Evolutionary conservation across 2,113 vertebrate genomes (phyloP).

Genomic region (Plotosus lineatus): DNA sequence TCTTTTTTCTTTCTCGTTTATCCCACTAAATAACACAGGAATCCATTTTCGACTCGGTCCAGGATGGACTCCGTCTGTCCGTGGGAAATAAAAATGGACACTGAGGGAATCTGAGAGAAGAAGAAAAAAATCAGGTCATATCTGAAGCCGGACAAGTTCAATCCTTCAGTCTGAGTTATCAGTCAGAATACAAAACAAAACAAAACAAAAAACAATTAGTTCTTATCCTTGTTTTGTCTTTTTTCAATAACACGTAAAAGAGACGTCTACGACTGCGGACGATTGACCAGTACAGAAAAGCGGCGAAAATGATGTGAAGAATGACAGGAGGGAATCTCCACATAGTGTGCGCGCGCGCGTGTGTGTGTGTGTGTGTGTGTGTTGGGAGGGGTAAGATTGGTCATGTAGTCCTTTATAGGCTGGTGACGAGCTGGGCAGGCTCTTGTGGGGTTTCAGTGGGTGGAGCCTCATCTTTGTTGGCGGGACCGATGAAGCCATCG

Average conservation of each 20-base stretch:
- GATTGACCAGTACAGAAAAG: slow-evolving; percentile 76
- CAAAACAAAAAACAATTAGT: background rate
- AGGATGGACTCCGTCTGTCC: slow-evolving; percentile 62
- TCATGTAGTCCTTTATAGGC: slow-evolving; percentile 81
- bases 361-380: slow-evolving; percentile 25
- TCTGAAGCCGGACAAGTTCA: background rate
- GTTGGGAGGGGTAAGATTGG: background rate
- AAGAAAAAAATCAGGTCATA: slow-evolving; percentile 54
- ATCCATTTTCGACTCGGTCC: slow-evolving; percentile 38
- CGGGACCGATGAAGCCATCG: slow-evolving; percentile 90
- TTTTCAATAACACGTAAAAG: slow-evolving; percentile 61
- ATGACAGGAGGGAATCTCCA: slow-evolving; percentile 53
- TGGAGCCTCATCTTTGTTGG: slow-evolving; percentile 86
- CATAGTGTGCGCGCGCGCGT: slow-evolving; percentile 27
- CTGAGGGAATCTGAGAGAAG: slow-evolving; percentile 68
- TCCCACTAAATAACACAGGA: slow-evolving; percentile 53
- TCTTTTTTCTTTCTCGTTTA: slow-evolving; percentile 73
- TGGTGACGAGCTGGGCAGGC: slow-evolving; percentile 94
- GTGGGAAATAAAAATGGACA: slow-evolving; percentile 52
- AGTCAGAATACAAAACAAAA: slow-evolving; percentile 38
- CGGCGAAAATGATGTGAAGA: slow-evolving; percentile 39
- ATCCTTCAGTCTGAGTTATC: slow-evolving; percentile 5
- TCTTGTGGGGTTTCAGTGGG: slow-evolving; percentile 81
- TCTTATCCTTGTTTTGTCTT: slow-evolving; percentile 25
- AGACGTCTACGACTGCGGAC: slow-evolving; percentile 81